These are phyloP conservation scores for Hanleya hanleyi DNA, from an alignment of 2,888 invertebrate genomes.

Conservation along the genomic window DNA sequence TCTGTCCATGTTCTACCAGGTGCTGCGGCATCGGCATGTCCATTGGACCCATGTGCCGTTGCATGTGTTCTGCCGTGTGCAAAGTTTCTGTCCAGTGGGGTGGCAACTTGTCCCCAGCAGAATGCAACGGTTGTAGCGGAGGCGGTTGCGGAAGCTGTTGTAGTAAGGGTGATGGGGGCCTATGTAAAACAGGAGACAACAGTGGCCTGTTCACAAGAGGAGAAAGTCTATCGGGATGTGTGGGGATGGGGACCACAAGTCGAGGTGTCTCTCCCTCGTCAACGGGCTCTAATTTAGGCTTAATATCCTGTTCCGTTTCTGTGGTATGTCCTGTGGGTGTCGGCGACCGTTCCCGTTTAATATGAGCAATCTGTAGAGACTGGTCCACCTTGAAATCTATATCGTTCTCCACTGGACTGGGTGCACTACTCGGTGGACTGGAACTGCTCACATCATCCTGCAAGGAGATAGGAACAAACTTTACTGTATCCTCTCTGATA, in stretches of 20 bases:
- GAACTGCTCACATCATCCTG: conserved; percentile 62
- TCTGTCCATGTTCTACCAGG: background rate
- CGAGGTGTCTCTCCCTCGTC: conserved; percentile 2
- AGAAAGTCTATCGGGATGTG: conserved; percentile 29
- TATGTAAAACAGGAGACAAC: conserved; percentile 1
- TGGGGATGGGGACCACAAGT: conserved; percentile 30
- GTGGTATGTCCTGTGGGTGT: conserved; percentile 6
- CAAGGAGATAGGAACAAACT: too few relatives aligned
- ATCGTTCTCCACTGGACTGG: conserved; percentile 58
- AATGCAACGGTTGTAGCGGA: conserved; percentile 3
- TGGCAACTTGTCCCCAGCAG: background rate
- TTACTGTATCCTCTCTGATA: too few relatives aligned
- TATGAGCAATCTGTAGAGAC: conserved; percentile 12
- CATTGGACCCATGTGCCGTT: background rate
- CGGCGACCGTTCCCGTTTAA: conserved; percentile 30
- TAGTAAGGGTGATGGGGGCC: background rate
- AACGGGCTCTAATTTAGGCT: conserved; percentile 5
- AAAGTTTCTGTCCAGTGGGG: conserved; percentile 26
- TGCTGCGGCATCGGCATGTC: too few relatives aligned
- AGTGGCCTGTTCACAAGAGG: conserved; percentile 17
- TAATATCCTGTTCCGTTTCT: background rate
- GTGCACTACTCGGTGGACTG: conserved; percentile 63
- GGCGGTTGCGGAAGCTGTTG: conserved; percentile 2
- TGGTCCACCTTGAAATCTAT: conserved; percentile 12
- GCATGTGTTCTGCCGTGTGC: conserved; percentile 10